These are phyloP conservation scores for Aix galericulata DNA, from an alignment of 2,113 vertebrate genomes.

Conservation along the genomic window DNA sequence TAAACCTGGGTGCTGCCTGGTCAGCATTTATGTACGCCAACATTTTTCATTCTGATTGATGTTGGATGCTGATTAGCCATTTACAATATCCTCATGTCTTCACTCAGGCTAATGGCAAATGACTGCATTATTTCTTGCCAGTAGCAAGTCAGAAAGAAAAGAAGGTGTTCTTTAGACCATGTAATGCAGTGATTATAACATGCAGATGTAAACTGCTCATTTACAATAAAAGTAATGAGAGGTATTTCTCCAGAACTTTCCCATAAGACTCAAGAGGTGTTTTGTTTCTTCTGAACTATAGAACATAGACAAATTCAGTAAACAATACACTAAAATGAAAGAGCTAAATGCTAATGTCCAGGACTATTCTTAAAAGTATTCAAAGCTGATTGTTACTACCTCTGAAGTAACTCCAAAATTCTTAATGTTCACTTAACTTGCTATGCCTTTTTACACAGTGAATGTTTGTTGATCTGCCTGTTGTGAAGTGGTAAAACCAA, in stretches of 20 bases:
- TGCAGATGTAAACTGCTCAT: not conserved
- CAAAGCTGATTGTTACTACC: not conserved
- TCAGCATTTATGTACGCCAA: not conserved
- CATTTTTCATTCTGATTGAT: conserved; percentile 19
- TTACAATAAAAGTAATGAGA: not conserved
- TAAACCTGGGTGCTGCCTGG: not conserved
- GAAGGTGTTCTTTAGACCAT: not conserved
- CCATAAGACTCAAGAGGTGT: not conserved
- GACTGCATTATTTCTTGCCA: conserved; percentile 5
- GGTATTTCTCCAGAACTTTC: not conserved
- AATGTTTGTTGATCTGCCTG: not conserved
- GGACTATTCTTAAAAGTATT: not conserved
- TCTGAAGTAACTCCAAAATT: not conserved
- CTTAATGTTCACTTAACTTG: not conserved
- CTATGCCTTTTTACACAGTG: not conserved
- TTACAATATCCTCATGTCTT: not conserved
- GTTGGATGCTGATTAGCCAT: conserved; percentile 1
- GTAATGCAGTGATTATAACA: not conserved
- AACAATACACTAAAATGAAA: not conserved
- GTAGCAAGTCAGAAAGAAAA: not conserved
- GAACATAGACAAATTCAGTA: not conserved
- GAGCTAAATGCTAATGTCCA: not conserved
- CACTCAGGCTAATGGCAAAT: not conserved
- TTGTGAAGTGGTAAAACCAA: not conserved
- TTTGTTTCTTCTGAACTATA: not conserved